Evolutionary conservation across 1,140 invertebrate species (phyloP).

Genomic region (Scaptomyza montana): DNA sequence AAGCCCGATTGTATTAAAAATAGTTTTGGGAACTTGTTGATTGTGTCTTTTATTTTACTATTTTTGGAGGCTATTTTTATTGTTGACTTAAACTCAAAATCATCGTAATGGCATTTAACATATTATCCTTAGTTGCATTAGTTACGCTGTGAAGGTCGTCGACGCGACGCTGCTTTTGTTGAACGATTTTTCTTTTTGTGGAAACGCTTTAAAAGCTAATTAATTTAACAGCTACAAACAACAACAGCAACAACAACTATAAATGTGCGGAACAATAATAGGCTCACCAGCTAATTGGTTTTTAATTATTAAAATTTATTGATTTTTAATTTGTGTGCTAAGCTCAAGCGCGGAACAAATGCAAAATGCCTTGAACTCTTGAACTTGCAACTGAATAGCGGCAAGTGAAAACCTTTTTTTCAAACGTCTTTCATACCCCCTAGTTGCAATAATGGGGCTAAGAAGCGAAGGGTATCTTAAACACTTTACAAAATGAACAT

Average conservation of each 20-base stretch:
- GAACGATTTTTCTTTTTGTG: constrained; percentile 21
- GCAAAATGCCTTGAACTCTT: constrained; percentile 49
- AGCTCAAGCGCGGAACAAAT: constrained; percentile 1
- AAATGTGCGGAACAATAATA: constrained; percentile 25
- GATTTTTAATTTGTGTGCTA: constrained; percentile 57
- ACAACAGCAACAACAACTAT: constrained; percentile 4
- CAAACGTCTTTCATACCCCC: too few relatives aligned
- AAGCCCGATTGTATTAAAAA: too few relatives aligned
- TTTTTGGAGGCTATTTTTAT: constrained; percentile 14
- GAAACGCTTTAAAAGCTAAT: constrained; percentile 52
- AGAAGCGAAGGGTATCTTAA: too few relatives aligned
- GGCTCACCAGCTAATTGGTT: constrained; percentile 55
- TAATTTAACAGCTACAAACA: constrained; percentile 26
- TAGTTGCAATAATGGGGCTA: too few relatives aligned
- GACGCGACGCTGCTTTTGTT: constrained; percentile 14
- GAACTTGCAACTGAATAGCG: constrained; percentile 17
- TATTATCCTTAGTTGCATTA: constrained; percentile 51
- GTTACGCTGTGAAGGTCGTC: constrained; percentile 43
- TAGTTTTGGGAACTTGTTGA: too few relatives aligned
- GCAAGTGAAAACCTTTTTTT: constrained; percentile 7
- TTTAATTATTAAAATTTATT: constrained; percentile 72
- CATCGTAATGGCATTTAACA: constrained; percentile 42
- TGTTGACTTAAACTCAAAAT: constrained; percentile 22
- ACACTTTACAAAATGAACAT: too few relatives aligned
- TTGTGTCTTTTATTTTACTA: too few relatives aligned